Evolutionary conservation across 2,888 invertebrate species (phyloP).

Genomic region (Luperina nickerlii): DNA sequence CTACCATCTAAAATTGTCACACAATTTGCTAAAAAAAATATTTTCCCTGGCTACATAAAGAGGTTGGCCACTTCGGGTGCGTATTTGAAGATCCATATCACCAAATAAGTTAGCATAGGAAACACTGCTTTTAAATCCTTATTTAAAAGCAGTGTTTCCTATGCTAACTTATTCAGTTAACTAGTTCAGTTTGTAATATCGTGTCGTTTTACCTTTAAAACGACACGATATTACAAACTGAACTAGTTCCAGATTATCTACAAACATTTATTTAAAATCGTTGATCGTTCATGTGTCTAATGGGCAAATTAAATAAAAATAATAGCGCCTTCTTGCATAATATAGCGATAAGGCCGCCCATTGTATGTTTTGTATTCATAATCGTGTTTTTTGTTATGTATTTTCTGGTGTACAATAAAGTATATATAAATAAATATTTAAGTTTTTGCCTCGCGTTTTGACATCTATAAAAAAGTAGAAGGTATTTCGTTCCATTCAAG

Average conservation of each 20-base stretch:
- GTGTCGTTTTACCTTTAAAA: too few species aligned
- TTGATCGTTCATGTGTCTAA: slow-evolving; percentile 28
- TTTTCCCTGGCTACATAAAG: not conserved
- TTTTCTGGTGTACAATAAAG: too few species aligned
- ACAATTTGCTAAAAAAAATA: not conserved
- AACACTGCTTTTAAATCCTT: slow-evolving; percentile 25
- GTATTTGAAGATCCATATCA: slow-evolving; percentile 17
- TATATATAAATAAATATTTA: not conserved
- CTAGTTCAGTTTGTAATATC: too few species aligned
- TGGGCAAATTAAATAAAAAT: slow-evolving; percentile 31
- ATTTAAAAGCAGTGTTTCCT: too few species aligned
- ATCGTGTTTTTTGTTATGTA: too few species aligned
- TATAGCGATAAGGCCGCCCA: too few species aligned
- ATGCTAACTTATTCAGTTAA: too few species aligned
- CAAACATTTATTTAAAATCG: slow-evolving; percentile 26
- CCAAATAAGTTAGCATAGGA: slow-evolving; percentile 10
- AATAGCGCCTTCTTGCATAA: not conserved
- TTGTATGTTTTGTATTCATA: too few species aligned
- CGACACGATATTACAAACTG: slow-evolving; percentile 12
- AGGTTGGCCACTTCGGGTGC: not conserved
- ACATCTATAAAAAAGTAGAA: slow-evolving; percentile 6
- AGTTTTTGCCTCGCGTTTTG: not conserved
- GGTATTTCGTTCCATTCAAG: slow-evolving; percentile 13
- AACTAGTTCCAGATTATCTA: slow-evolving; percentile 28
- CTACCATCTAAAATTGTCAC: not conserved